These are phyloP conservation scores for Drosophila kanekoi DNA, from an alignment of 2,888 invertebrate species.

Conservation along the genomic window DNA sequence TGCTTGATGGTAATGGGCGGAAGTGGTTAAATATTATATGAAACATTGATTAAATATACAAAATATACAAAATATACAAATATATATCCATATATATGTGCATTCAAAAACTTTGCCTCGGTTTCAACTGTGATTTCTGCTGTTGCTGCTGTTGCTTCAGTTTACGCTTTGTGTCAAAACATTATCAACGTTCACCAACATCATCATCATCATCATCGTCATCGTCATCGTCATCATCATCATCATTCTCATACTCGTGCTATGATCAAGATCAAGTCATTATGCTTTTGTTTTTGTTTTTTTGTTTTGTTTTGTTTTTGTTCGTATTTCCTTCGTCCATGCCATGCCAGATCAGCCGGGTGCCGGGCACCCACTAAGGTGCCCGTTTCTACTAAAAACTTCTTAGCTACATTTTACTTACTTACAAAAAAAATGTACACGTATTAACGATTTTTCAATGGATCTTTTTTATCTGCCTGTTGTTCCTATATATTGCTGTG, in stretches of 20 bases:
- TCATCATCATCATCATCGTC: slow-evolving; percentile 24
- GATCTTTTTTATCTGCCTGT: slow-evolving; percentile 64
- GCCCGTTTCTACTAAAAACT: slow-evolving; percentile 75
- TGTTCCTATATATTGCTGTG: slow-evolving; percentile 64
- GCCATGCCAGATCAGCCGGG: slow-evolving; percentile 80
- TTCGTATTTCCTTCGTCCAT: slow-evolving; percentile 78
- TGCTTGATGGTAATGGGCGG: too few species aligned
- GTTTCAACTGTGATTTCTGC: slow-evolving; percentile 26
- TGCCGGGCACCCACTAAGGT: slow-evolving; percentile 72
- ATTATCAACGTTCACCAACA: slow-evolving; percentile 42
- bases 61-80: slow-evolving; percentile 21
- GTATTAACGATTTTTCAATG: slow-evolving; percentile 44
- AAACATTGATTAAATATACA: slow-evolving; percentile 44
- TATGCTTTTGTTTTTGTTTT: slow-evolving; percentile 59
- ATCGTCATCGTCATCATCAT: slow-evolving; percentile 34
- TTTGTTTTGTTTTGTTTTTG: slow-evolving; percentile 34
- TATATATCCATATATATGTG: slow-evolving; percentile 12
- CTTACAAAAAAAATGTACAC: slow-evolving; percentile 65
- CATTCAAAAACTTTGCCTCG: slow-evolving; percentile 32
- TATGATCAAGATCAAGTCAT: slow-evolving; percentile 69
- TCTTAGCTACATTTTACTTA: slow-evolving; percentile 74
- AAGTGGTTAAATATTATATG: slow-evolving; percentile 37
- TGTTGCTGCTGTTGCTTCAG: slow-evolving; percentile 23
- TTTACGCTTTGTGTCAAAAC: slow-evolving; percentile 32
- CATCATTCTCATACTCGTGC: slow-evolving; percentile 23